Evolutionary conservation across 2,113 vertebrate species (phyloP).

Genomic region (Boulengeromyrus knoepffleri): DNA sequence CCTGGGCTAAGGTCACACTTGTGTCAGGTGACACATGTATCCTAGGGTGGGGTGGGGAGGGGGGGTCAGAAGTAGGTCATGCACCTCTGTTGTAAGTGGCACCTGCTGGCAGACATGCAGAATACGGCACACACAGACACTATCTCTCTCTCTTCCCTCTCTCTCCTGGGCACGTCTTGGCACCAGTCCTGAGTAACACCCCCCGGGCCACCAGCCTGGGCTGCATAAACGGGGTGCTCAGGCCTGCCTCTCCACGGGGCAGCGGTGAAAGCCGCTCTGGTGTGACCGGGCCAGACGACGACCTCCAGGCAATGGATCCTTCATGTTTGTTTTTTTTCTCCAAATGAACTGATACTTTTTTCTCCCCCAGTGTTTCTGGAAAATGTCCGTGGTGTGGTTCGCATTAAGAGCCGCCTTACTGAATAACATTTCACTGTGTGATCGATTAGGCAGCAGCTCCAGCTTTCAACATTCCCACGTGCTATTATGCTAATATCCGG

Average conservation of each 20-base stretch:
- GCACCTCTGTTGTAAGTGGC: neutral
- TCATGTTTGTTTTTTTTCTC: neutral
- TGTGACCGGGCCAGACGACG: slow-evolving; percentile 70
- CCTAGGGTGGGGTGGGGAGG: neutral
- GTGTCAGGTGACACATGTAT: neutral
- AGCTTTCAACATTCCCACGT: neutral
- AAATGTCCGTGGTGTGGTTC: neutral
- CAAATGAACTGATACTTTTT: neutral
- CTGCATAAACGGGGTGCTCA: slow-evolving; percentile 77
- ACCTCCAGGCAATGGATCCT: neutral
- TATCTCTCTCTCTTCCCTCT: neutral
- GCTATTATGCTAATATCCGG: neutral
- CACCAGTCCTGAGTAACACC: slow-evolving; percentile 79
- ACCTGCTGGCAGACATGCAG: neutral
- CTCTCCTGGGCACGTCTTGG: slow-evolving; percentile 51
- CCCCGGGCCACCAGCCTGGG: slow-evolving; percentile 79
- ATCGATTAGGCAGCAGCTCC: neutral
- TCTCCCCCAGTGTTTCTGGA: neutral
- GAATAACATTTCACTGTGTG: neutral
- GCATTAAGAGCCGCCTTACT: neutral
- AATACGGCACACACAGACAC: neutral
- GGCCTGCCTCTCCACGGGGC: slow-evolving; percentile 48
- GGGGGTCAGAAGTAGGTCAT: neutral
- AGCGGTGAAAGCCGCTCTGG: slow-evolving; percentile 70
- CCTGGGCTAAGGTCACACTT: neutral